phyloP scores from a whole-genome alignment of 1,140 invertebrate genomes.

The Drosophila carrolli region DNA sequence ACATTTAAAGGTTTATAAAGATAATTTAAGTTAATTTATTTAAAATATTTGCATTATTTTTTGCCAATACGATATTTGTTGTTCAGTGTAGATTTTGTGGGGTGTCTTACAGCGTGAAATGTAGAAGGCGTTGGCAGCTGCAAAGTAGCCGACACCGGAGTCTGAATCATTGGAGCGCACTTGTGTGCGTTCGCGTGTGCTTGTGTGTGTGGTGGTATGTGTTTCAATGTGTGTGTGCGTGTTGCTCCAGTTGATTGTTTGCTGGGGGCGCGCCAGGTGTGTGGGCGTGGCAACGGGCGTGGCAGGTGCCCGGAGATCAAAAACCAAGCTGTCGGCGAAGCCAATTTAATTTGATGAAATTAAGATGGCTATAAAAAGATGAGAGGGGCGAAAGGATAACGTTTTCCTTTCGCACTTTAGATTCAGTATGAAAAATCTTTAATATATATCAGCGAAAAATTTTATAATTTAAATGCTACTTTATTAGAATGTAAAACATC shows the following conservation, averaged over 20 bases:
- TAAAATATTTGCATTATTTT: too few relatives aligned
- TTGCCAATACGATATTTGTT: too few relatives aligned
- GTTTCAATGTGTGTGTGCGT: conserved; percentile 26
- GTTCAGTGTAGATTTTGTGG: conserved; percentile 22
- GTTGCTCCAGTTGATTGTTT: conserved; percentile 79
- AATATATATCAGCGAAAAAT: background rate
- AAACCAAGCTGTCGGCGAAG: conserved; percentile 36
- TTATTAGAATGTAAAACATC: too few relatives aligned
- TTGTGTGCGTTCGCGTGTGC: conserved; percentile 9
- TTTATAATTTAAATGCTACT: background rate
- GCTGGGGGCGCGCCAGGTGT: conserved; percentile 58
- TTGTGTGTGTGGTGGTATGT: conserved; percentile 7
- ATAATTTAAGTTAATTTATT: too few relatives aligned
- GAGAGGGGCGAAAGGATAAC: conserved; percentile 8
- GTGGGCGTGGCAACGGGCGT: conserved; percentile 9
- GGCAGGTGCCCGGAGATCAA: background rate
- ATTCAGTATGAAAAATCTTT: too few relatives aligned
- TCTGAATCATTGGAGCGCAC: conserved; percentile 31
- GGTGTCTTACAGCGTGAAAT: conserved; percentile 61
- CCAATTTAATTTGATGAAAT: conserved; percentile 74
- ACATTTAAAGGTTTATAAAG: too few relatives aligned
- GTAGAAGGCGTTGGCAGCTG: conserved; percentile 48
- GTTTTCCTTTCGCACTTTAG: background rate
- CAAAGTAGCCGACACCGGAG: conserved; percentile 47
- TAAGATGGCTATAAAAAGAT: conserved; percentile 56